Base-by-base conservation (phyloP, 92 coral and sea anemone genomes). In the Parazoanthus swiftii region DNA sequence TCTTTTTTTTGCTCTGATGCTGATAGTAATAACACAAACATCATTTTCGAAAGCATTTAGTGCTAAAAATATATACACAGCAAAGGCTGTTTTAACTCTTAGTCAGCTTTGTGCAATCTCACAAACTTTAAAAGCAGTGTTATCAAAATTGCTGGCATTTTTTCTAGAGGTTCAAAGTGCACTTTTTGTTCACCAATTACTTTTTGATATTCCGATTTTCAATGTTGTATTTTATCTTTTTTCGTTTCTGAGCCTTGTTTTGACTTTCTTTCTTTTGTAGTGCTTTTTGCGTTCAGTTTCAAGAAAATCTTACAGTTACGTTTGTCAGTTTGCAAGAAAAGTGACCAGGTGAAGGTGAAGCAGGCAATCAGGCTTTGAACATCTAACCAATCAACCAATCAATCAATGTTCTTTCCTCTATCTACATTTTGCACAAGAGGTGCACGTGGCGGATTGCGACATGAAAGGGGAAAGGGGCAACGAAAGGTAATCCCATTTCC, bases 81-180 rank as follows among this genome's bases (percentile, higher is more conserved):
- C 1, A 77, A 77, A 42, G 25, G 18, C 8, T 26, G 6, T 73
- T 29, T 26, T 26, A 21, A 35, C 8, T 3, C 36, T 35, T 42
- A 74, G 42, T 26, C 4, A 74, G 18, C 46, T 11, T 13, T 33
- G 21, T 3, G 51, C 59, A 20, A 38, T 18, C 26, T 4, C 42
- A 4, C 42, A 39, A 39, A 39, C 42, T 39, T 39, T 39, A 39
- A 5, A 77, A 0, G 25, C 51, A 42, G 10, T 20, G 51, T 18
- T 74, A 74, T 2, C 54, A 77, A n/a, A 77, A 43, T 76, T 76
- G 50, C 21, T 76, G 80, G 8, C 36, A 75, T 75, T 35, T 75
- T 75, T 75, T 75, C 8, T 37, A 0, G 46, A 36, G 50, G 16
- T 38, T 75, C 46, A 36, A 75, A 75, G 43, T 37, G 20, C 46